Base-by-base conservation (phyloP, 1,140 invertebrate genomes). In the Diuraphis noxia region DNA sequence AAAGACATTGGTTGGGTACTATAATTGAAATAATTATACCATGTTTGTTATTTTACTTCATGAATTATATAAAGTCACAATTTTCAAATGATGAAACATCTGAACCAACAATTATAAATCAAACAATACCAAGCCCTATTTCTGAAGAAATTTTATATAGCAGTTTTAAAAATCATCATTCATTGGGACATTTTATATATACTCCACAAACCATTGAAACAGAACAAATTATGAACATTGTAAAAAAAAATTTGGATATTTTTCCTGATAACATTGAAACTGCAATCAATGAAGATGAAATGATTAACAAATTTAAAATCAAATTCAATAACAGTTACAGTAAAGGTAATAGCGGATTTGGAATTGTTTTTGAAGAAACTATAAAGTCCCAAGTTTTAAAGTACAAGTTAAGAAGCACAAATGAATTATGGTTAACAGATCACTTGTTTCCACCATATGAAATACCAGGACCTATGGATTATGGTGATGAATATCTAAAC, bases 1-100 rank as follows among this genome's bases (percentile, higher is more conserved):
- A 92, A 43, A 90, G 91, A 30, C 91, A 92, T 77, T 92, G 92
- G 92, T 49, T 92, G 21, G 30, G 52, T 34, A 92, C 92, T 19
- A 77, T 92, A 63, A 81, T 92, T n/a, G 92, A 92, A 89, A 52
- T 92, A 40, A 63, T 91, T 34, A 30, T 92, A 40, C 92, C 92
- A 8, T 52, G 91, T 34, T 56, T 91, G 25, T 82, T 92, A 79
- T 92, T 92, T 34, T 72, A 25, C 21, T 79, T 92, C 19, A 52
- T 92, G 41, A 52, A 84, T 91, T 91, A 63, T 40, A 8, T 77
- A 56, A 91, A 84, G 38, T n/a, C 77, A n/a, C 0, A 52, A 36
- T 13, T 52, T 13, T 10, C 9, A 88, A 0, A 17, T 40, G 9
- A 10, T 30, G 7, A 1, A 1, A 30, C 1, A 1, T 10, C 43